Evolutionary conservation across 2,797 vertebrate species (phyloP).

Genomic region (Emydoidea blandingii): DNA sequence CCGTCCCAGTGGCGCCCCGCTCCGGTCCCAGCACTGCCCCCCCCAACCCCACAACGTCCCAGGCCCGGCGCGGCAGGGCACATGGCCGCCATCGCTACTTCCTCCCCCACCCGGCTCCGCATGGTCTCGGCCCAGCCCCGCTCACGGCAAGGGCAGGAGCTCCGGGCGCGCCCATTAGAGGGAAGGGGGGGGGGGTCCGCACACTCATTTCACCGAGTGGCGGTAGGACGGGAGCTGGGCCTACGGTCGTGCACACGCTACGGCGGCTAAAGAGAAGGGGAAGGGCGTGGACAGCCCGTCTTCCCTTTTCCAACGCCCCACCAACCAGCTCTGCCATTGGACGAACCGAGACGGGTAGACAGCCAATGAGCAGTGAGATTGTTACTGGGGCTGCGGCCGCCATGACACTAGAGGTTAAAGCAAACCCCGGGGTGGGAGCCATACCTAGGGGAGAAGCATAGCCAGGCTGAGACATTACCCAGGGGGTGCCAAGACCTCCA

Average conservation of each 20-base stretch:
- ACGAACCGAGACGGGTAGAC: accelerated
- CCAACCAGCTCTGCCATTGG: conserved; percentile 42
- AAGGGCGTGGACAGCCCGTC: accelerated
- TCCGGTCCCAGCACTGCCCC: not conserved
- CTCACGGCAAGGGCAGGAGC: accelerated
- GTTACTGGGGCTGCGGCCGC: accelerated
- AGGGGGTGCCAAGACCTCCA: too few relatives aligned
- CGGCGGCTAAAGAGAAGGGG: conserved; percentile 41
- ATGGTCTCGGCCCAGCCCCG: not conserved
- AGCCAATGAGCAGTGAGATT: not conserved
- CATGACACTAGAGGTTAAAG: accelerated
- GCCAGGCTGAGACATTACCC: too few relatives aligned
- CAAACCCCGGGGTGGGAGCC: accelerated
- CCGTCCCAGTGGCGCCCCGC: not conserved
- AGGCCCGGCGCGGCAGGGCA: not conserved
- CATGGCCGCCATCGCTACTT: not conserved
- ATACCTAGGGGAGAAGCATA: not conserved
- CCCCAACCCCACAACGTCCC: not conserved
- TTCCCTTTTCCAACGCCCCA: conserved; percentile 57
- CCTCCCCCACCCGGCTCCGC: accelerated
- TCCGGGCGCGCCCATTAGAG: not conserved
- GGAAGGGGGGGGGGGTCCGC: accelerated
- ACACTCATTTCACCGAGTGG: not conserved
- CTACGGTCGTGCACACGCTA: not conserved
- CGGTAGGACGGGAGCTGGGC: not conserved